Conservation (phyloP, 2,888 invertebrate genomes). For the Harpalus rufipes region DNA sequence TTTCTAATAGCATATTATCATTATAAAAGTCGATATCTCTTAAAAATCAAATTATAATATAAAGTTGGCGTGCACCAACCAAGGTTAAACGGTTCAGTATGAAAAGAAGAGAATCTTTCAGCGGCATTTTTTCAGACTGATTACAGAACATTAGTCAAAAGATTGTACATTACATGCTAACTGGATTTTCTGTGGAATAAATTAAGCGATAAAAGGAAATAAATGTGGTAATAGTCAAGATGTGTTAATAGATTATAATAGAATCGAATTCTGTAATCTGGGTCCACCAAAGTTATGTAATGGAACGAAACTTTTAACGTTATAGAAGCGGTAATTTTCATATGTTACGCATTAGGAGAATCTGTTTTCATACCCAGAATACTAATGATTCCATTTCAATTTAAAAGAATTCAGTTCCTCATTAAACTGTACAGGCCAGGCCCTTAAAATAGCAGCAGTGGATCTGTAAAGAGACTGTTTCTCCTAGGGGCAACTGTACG, state of each 20-base stretch:
- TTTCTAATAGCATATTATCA: constrained; percentile 42
- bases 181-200: constrained; percentile 18
- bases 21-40: constrained; percentile 34
- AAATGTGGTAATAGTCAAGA: neutral
- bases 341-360: too few species aligned
- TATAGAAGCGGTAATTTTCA: too few species aligned
- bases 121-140: constrained; percentile 40
- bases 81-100: constrained; percentile 22
- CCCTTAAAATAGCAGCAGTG: too few species aligned
- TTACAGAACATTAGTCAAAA: constrained; percentile 48
- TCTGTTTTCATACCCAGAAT: too few species aligned
- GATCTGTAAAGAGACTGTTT: too few species aligned
- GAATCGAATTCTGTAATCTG: too few species aligned
- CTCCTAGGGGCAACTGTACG: too few species aligned
- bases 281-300: too few species aligned
- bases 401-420: too few species aligned
- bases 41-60: constrained; percentile 52
- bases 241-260: neutral
- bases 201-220: constrained; percentile 44
- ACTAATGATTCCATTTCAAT: too few species aligned
- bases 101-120: constrained; percentile 39
- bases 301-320: too few species aligned
- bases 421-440: too few species aligned
- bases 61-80: constrained; percentile 15
- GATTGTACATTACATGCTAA: constrained; percentile 43